Percentiles rank a stretch among this genome's conserved stretches.
Conservation (phyloP, 2,888 invertebrate species). For the Dexiosoma caninum region DNA sequence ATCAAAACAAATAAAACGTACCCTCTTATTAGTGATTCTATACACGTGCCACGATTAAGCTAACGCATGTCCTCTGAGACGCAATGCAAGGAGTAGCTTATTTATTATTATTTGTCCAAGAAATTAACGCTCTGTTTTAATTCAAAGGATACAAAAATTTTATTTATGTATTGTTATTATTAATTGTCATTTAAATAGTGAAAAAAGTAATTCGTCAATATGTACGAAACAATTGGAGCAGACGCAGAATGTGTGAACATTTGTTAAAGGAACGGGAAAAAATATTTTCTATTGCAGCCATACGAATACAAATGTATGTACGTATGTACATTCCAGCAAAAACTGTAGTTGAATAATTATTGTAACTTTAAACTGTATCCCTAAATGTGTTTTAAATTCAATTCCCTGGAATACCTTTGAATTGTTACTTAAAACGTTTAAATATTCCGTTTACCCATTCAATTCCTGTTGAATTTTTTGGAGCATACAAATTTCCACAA, state of each 20-base stretch:
- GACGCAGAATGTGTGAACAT: neutral
- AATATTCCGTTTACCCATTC: slow-evolving; percentile 1
- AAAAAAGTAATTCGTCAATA: neutral
- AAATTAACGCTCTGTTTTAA: too few species aligned
- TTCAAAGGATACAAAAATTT: neutral
- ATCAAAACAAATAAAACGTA: slow-evolving; percentile 10
- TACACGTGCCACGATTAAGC: slow-evolving; percentile 66
- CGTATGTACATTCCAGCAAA: too few species aligned
- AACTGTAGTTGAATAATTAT: too few species aligned
- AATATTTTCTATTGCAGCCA: too few species aligned
- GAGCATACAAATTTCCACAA: slow-evolving; percentile 41
- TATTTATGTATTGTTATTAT: slow-evolving; percentile 5
- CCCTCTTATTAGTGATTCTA: slow-evolving; percentile 65
- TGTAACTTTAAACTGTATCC: too few species aligned
- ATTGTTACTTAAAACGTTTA: slow-evolving; percentile 4
- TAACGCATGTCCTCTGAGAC: slow-evolving; percentile 56
- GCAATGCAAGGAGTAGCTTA: slow-evolving; percentile 47
- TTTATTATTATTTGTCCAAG: too few species aligned
- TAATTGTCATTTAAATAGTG: slow-evolving; percentile 17
- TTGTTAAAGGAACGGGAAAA: too few species aligned
- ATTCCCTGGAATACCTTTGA: neutral
- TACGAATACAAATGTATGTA: too few species aligned
- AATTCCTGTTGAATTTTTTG: slow-evolving; percentile 21
- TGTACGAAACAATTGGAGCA: neutral
- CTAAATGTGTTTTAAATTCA: too few species aligned